Base-by-base conservation (phyloP, 2,888 invertebrate species). In the Pseudococcus jackbeardsleyi region DNA sequence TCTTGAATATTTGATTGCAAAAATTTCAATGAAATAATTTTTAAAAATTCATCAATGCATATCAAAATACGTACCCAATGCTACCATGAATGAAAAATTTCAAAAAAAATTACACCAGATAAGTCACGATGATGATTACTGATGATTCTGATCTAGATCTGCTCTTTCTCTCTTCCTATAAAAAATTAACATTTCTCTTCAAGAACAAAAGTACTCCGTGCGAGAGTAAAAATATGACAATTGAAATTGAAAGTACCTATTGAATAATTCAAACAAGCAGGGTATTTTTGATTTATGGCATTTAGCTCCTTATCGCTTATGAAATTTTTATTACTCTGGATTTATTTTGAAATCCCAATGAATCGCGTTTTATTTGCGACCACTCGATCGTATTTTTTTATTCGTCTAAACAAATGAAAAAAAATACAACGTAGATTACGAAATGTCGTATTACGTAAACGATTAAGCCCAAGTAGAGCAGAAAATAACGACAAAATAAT, bases 301-400 rank as follows among this genome's bases (percentile, higher is more conserved):
- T 64, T 64, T 64, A 19, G 22, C 19, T 22, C 11, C 22, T 19
- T 9, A 7, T 19, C 59, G 19, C 19, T 59, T 64, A 64, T 22
- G 64, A 64, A 64, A 64, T 64, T 64, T 64, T 64, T 22, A 64
- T 64, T 64, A 64, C 22, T 64, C 3, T 8, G 19, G 22, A 64
- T 64, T 64, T 64, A 64, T 64, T 64, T 64, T 64, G 64, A 64
- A 64, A 64, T 64, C 64, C 9, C 64, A 22, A 64, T 64, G 64
- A 64, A 64, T 22, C 54, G 54, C 54, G 9, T 64, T 64, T 19
- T 22, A 64, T 64, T 22, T 64, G 7, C 54, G 54, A 54, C 5
- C n/a, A 19, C 64, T 64, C 64, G 64, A 64, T 64, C 64, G 64
- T 64, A 64, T 64, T 64, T 64, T 22, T 64, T 64, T 22, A 22